Percentiles rank a stretch among this genome's conserved stretches.
These are phyloP conservation scores for Corythornis madagascariensis DNA, from an alignment of 2,113 vertebrate species.

Conservation along the genomic window DNA sequence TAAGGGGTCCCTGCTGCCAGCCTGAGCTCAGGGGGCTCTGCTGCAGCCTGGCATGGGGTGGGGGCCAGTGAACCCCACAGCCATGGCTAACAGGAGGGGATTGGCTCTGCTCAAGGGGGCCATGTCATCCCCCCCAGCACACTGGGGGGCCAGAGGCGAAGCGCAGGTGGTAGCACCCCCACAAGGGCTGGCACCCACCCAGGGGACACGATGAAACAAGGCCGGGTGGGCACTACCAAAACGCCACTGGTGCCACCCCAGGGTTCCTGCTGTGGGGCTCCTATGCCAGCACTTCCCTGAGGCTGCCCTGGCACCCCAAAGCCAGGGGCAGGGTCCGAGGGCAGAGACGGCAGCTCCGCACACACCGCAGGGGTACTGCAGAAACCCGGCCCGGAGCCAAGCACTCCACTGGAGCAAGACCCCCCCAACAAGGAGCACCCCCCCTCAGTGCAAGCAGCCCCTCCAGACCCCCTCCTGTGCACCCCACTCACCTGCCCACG, in stretches of 20 bases:
- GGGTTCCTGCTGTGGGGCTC: not conserved
- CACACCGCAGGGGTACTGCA: not conserved
- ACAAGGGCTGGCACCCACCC: not conserved
- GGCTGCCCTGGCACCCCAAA: not conserved
- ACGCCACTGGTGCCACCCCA: accelerated
- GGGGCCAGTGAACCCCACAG: too few species aligned
- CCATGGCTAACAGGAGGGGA: too few species aligned
- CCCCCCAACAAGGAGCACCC: not conserved
- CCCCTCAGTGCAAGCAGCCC: not conserved
- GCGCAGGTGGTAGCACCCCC: not conserved
- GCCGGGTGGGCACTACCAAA: not conserved
- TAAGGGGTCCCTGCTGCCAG: not conserved
- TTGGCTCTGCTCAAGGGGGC: not conserved
- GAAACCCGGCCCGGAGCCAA: too few species aligned
- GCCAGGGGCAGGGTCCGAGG: not conserved
- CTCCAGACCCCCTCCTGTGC: not conserved
- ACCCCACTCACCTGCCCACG: not conserved
- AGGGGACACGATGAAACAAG: not conserved
- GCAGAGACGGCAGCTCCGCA: not conserved
- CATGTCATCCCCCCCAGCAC: not conserved
- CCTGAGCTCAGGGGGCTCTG: not conserved
- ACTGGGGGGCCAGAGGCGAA: not conserved
- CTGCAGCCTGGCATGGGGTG: not conserved
- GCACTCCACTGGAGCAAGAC: too few species aligned
- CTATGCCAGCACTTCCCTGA: not conserved